Percentiles rank a stretch among this genome's conserved stretches.
These are phyloP conservation scores for Lutjanus campechanus DNA, from an alignment of 2,797 vertebrate genomes.

Conservation along the genomic window DNA sequence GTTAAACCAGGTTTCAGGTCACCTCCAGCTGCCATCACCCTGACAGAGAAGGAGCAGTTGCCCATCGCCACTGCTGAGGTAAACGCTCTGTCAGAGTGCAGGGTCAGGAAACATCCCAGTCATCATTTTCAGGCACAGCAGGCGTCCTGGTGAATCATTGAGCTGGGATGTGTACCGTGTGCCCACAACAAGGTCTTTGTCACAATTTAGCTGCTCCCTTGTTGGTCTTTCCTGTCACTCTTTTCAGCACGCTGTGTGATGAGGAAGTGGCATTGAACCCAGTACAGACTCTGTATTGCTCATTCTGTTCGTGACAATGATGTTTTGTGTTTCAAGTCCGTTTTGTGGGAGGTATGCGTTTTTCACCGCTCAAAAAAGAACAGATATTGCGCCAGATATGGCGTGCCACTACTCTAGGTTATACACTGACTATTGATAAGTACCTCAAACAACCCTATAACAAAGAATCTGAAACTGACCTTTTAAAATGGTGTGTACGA, in stretches of 20 bases:
- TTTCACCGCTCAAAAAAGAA: neutral
- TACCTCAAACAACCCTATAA: too few relatives aligned
- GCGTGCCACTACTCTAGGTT: too few relatives aligned
- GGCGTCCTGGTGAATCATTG: slow-evolving; percentile 40
- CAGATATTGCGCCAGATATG: too few relatives aligned
- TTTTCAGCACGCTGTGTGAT: neutral
- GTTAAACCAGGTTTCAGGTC: slow-evolving; percentile 70
- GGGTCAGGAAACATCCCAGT: slow-evolving; percentile 34
- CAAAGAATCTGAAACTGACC: too few relatives aligned
- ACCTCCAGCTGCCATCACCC: slow-evolving; percentile 81
- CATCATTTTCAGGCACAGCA: slow-evolving; percentile 41
- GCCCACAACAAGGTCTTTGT: slow-evolving; percentile 22
- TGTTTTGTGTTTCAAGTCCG: neutral
- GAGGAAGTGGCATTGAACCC: slow-evolving; percentile 7
- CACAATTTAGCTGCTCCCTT: neutral
- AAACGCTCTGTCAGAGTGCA: slow-evolving; percentile 36
- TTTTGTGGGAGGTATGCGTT: neutral
- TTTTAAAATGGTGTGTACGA: too few relatives aligned
- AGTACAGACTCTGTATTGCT: neutral
- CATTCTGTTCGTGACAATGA: neutral
- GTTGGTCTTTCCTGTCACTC: neutral
- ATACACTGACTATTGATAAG: too few relatives aligned
- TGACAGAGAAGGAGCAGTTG: slow-evolving; percentile 83
- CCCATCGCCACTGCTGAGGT: slow-evolving; percentile 81
- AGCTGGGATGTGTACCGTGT: slow-evolving; percentile 8